Percentiles rank a stretch among this genome's conserved stretches.
Evolutionary conservation across 2,888 invertebrate species (phyloP).

Genomic region (Tolmerus cingulatus): DNA sequence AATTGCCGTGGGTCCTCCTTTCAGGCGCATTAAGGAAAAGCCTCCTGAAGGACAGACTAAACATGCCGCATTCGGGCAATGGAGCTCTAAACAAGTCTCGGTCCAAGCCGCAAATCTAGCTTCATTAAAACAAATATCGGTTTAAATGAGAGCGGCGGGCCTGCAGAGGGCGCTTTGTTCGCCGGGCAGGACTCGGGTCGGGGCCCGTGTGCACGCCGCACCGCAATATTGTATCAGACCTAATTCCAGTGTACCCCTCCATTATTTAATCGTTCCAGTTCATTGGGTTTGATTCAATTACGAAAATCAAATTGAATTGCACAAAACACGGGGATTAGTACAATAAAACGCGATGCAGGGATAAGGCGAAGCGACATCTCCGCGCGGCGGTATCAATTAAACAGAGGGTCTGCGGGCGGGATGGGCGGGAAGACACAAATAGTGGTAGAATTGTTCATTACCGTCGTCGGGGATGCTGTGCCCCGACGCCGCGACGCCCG

Average conservation of each 20-base stretch:
- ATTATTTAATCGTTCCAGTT: slow-evolving; percentile 37
- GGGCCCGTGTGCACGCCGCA: not conserved
- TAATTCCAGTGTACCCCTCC: slow-evolving; percentile 25
- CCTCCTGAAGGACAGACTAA: not conserved
- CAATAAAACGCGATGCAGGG: slow-evolving; percentile 27
- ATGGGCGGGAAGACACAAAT: slow-evolving; percentile 10
- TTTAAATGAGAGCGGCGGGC: not conserved
- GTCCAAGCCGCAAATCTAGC: not conserved
- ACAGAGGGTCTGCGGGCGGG: not conserved
- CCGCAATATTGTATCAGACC: slow-evolving; percentile 6
- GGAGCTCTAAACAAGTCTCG: not conserved
- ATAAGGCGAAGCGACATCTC: slow-evolving; percentile 34
- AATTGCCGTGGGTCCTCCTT: not conserved
- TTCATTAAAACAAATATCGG: not conserved
- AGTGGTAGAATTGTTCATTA: slow-evolving; percentile 38
- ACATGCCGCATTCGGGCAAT: not conserved
- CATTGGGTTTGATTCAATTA: slow-evolving; percentile 39
- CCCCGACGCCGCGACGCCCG: not conserved
- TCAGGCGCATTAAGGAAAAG: not conserved
- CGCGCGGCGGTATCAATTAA: slow-evolving; percentile 33
- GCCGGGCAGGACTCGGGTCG: not conserved
- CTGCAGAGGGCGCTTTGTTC: not conserved
- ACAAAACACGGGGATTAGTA: slow-evolving; percentile 40
- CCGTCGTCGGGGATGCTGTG: not conserved
- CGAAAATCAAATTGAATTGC: slow-evolving; percentile 41